A percentile compares a stretch with the other conserved stretches of the same genome.
Conservation (phyloP, 2,888 invertebrate genomes). For the Drosophila diplacantha region DNA sequence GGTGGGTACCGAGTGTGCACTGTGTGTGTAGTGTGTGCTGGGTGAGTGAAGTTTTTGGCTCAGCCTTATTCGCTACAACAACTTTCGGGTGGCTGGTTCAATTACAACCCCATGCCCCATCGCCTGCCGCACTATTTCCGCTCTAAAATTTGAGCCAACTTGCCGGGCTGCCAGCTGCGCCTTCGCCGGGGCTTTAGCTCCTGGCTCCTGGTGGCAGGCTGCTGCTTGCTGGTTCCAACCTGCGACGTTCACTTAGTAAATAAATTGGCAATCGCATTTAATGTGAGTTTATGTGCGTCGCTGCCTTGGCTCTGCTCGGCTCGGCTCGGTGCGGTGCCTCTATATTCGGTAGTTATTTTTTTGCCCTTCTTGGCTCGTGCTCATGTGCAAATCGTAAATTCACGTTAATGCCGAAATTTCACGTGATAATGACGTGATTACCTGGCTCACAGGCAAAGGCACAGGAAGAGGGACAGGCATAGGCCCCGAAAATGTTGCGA, state of each 20-base stretch:
- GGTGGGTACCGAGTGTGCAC: conserved; percentile 3
- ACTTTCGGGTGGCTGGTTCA: conserved; percentile 62
- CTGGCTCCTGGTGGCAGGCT: conserved; percentile 8
- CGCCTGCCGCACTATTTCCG: conserved; percentile 61
- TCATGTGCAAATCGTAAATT: conserved; percentile 72
- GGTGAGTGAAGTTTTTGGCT: conserved; percentile 42
- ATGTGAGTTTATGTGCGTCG: conserved; percentile 72
- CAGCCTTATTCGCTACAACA: conserved; percentile 50
- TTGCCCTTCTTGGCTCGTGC: conserved; percentile 44
- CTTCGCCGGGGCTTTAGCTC: conserved; percentile 20
- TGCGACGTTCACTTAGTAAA: conserved; percentile 66
- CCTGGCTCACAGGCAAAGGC: conserved; percentile 49
- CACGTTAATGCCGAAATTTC: conserved; percentile 71
- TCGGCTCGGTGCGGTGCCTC: conserved; percentile 12
- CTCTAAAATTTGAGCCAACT: conserved; percentile 71
- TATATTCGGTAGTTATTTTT: conserved; percentile 51
- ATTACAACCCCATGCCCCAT: conserved; percentile 48
- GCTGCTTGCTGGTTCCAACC: conserved; percentile 19
- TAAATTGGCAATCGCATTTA: conserved; percentile 73
- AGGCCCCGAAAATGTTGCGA: conserved; percentile 37
- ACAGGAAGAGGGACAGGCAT: conserved; percentile 15
- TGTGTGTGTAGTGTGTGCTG: conserved; percentile 12
- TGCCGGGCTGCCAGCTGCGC: conserved; percentile 56
- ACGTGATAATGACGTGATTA: conserved; percentile 76
- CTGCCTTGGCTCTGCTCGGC: conserved; percentile 40